Evolutionary conservation across 2,888 invertebrate species (phyloP), one percentile per base, ranked within the genome.

Genomic region (Rhorus exstirpatorius): DNA sequence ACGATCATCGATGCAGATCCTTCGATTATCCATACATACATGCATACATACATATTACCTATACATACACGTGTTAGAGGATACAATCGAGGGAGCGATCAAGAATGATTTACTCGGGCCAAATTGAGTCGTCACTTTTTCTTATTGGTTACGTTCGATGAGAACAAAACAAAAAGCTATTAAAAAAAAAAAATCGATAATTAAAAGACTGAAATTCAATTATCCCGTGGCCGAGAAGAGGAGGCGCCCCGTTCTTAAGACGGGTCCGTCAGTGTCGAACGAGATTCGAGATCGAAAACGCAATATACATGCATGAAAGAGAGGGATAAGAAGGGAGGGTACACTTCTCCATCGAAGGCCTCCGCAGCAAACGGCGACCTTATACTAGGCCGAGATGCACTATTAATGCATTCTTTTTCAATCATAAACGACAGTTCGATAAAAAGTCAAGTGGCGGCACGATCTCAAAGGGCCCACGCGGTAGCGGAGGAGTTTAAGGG

Each of bases 401-500:
- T 91, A 91, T 91, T 91, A 90, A 89, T 88, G 88, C 86, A 88
- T 89, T 89, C 88, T 91, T 91, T 91, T 92, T 90, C 92, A 91
- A 92, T 92, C 91, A 92, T 91, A 92, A 91, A 87, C 90, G 91
- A 92, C 91, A 92, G 91, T 90, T 87, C 83, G 89, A 90, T 90
- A 92, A 92, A 91, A 92, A 92, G 89, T 89, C 87, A 87, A 89
- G 88, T 86, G 90, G 89, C 91, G 91, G 91, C 90, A 84, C 79
- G 86, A 87, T 88, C 89, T 92, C 92, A 92, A 92, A 92, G 91
- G 89, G 85, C 68, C 71, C 51, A 70, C 44, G 26, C 68, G 63
- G 19, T 76, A 65, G 63, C 67, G 6, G 12, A 46, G 38, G 68
- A 61, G 74, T 41, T 38, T 41, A 70, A 80, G 86, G 88, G 87